These are phyloP conservation scores for Emydura subglobosa DNA, from an alignment of 2,113 vertebrate species.

Conservation along the genomic window DNA sequence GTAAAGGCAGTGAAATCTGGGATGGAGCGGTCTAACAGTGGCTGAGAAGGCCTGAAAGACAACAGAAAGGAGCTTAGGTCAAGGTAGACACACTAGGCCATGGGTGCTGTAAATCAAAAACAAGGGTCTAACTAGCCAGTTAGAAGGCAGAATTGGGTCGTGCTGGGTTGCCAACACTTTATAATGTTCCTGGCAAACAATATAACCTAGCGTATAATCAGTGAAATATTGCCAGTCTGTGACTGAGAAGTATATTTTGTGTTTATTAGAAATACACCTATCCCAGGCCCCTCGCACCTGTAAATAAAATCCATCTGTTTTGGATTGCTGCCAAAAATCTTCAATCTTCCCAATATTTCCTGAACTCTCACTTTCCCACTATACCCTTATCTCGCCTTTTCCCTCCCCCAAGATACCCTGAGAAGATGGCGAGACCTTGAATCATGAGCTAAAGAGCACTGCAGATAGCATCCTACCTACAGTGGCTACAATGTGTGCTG, in stretches of 20 bases:
- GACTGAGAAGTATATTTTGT: neutral
- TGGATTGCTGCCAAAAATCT: neutral
- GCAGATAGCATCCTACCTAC: neutral
- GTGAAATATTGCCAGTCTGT: neutral
- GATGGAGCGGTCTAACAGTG: constrained; percentile 96
- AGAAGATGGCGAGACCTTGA: neutral
- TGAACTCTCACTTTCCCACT: neutral
- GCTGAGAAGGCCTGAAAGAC: constrained; percentile 93
- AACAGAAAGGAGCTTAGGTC: constrained; percentile 32
- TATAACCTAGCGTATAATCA: neutral
- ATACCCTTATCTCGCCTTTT: neutral
- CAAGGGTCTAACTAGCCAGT: neutral
- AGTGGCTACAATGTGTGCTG: neutral
- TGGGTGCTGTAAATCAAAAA: neutral
- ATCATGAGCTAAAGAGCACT: neutral
- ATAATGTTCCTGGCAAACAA: neutral
- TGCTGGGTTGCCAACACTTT: neutral
- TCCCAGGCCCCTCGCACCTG: neutral
- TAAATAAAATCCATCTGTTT: neutral
- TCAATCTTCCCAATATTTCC: neutral
- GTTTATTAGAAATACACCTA: neutral
- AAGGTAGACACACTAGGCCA: neutral
- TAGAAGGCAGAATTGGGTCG: neutral
- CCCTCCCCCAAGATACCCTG: neutral
- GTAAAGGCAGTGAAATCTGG: constrained; percentile 98